Evolutionary conservation across 2,797 vertebrate genomes (phyloP).

Genomic region (Jordanella pulchra): DNA sequence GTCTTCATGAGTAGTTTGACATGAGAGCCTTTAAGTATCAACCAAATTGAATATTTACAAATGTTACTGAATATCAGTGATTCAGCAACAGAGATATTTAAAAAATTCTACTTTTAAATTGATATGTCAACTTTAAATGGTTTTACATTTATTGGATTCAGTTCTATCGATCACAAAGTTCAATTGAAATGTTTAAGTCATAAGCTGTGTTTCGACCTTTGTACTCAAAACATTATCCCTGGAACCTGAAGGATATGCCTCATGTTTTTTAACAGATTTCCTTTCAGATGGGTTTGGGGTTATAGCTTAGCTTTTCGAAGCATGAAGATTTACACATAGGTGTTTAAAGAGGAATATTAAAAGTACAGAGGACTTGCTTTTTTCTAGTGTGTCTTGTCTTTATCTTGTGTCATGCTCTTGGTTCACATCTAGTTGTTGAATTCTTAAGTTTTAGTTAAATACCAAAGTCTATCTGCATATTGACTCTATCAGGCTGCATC

Average conservation of each 20-base stretch:
- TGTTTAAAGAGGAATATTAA: background rate
- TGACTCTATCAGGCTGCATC: background rate
- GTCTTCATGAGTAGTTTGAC: constrained; percentile 29
- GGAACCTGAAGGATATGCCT: background rate
- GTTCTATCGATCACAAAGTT: background rate
- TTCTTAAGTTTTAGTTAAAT: background rate
- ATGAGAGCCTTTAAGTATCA: constrained; percentile 24
- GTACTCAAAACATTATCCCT: too few relatives aligned
- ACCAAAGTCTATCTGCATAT: background rate
- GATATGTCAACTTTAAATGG: background rate
- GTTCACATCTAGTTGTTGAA: background rate
- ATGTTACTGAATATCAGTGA: constrained; percentile 19
- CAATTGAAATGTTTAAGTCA: background rate
- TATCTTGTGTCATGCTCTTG: background rate
- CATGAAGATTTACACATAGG: background rate
- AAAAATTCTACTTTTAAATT: background rate
- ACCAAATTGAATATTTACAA: constrained; percentile 14
- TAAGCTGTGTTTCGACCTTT: background rate
- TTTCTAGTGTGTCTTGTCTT: background rate
- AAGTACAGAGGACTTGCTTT: background rate
- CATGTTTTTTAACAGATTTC: background rate
- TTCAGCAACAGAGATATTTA: background rate
- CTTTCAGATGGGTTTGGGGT: background rate
- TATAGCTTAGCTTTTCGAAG: background rate
- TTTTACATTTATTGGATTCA: background rate